Evolutionary conservation across 2,888 invertebrate genomes (phyloP), one percentile per base, ranked within the genome.

Genomic region (Mayetiola destructor): DNA sequence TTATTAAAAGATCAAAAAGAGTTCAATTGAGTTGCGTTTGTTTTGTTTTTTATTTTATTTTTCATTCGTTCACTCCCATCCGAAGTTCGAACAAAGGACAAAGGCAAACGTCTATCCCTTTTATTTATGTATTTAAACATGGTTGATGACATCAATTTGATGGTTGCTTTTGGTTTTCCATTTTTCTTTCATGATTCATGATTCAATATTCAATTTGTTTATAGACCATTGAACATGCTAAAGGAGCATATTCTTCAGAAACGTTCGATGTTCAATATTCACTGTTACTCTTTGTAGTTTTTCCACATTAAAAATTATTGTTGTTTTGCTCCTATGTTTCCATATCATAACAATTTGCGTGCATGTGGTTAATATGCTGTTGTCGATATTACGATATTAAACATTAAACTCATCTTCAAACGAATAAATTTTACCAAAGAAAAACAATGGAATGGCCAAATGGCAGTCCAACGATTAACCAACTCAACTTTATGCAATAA

Each of bases 171-270:
- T n/a, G n/a, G n/a, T n/a, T n/a, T n/a, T n/a, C n/a, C n/a, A n/a
- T n/a, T n/a, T n/a, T n/a, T n/a, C n/a, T n/a, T n/a, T n/a, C n/a
- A n/a, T n/a, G n/a, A n/a, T n/a, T n/a, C n/a, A n/a, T n/a, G n/a
- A n/a, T n/a, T n/a, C n/a, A n/a, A n/a, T n/a, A n/a, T 48, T 48
- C 27, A 16, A 48, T 48, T 48, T n/a, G 48, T 48, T 48, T 48
- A 27, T 48, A 16, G 48, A n/a, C 48, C 48, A 48, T 48, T 48
- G 48, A 48, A 48, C 48, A 48, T 48, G 14, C n/a, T 48, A 27
- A 27, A 48, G n/a, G 27, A 48, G 27, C 29, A n/a, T 27, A 48
- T 48, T 27, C 48, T 27, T n/a, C n/a, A n/a, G n/a, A n/a, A n/a
- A n/a, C n/a, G n/a, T n/a, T 27, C 3, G 48, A 48, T 27, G 27